Base-by-base conservation (phyloP, 2,113 vertebrate genomes). In the Rhea pennata region DNA sequence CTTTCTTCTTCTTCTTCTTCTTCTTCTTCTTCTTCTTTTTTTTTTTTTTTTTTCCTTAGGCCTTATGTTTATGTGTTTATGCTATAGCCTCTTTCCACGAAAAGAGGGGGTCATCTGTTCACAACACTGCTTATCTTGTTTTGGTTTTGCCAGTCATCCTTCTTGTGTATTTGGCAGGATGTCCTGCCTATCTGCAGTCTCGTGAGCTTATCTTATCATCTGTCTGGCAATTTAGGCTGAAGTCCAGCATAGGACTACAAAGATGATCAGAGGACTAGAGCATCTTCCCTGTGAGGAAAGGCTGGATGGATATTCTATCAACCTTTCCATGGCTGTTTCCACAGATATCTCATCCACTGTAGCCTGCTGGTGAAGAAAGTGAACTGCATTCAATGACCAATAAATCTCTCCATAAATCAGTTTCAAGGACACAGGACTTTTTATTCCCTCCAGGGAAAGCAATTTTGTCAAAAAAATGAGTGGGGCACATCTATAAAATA, bases 51-150 rank as follows among this genome's bases (percentile, higher is more conserved):
- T 29, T 90, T 81, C 7, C 9, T 87, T 67, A 8, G 33, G 10
- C 14, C 16, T 77, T 15, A 24, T 56, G 10, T 8, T 24, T 90
- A 84, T 26, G 36, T 36, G 36, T 36, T 36, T 36, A 31, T 81
- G 23, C 4, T 67, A 27, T 87, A 67, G 75, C 13, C 15, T 86
- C 5, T 23, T 59, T 64, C 42, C 67, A 33, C 42, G 1, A 62
- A 86, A 70, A 8, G n/a, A 84, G 33, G 20, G 79, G 15, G 5
- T 70, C 17, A 23, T 24, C 16, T 81, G 10, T 4, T 78, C 6
- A 9, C 0, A 1, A 6, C 59, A 14, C 51, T 7, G 19, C 8
- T 79, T 61, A 7, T 1, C 19, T 31, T 79, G 2, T 12, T 67
- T 86, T 84, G 40, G 33, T 12, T 61, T 91, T 84, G 24, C 10